phyloP scores from a whole-genome alignment of 2,797 vertebrate species.

The Acestrorhynchus altus region DNA sequence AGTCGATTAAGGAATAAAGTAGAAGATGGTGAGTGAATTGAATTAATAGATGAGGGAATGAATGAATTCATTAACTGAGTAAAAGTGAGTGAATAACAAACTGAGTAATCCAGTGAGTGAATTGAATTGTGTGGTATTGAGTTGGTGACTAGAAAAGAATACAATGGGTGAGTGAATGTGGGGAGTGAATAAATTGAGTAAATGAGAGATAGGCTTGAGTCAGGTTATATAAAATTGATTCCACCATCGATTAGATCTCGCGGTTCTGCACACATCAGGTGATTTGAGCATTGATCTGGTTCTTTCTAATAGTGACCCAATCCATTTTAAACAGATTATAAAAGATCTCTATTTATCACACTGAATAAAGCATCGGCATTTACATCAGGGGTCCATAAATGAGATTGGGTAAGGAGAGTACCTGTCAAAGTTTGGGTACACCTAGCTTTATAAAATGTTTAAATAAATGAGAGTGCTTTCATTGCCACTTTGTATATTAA shows the following conservation, averaged over 20 bases:
- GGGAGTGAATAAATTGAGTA: not conserved
- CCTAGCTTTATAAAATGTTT: not conserved
- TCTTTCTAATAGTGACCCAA: slow-evolving; percentile 46
- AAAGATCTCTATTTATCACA: slow-evolving; percentile 51
- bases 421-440: too few relatives aligned
- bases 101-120: not conserved
- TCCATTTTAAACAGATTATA: slow-evolving; percentile 56
- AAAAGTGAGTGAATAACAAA: not conserved
- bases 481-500: too few relatives aligned
- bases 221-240: not conserved
- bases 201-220: not conserved
- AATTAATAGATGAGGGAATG: not conserved
- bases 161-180: not conserved
- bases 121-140: not conserved
- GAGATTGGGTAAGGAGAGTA: slow-evolving; percentile 5
- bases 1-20: not conserved
- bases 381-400: slow-evolving; percentile 34
- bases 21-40: not conserved
- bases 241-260: slow-evolving; percentile 21
- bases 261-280: slow-evolving; percentile 36
- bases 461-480: not conserved
- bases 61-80: not conserved
- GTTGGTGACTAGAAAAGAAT: not conserved
- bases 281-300: slow-evolving; percentile 40
- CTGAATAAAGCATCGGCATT: slow-evolving; percentile 37